Conservation (phyloP, 2,888 invertebrate genomes). For the Dicranocentrus wangi region DNA sequence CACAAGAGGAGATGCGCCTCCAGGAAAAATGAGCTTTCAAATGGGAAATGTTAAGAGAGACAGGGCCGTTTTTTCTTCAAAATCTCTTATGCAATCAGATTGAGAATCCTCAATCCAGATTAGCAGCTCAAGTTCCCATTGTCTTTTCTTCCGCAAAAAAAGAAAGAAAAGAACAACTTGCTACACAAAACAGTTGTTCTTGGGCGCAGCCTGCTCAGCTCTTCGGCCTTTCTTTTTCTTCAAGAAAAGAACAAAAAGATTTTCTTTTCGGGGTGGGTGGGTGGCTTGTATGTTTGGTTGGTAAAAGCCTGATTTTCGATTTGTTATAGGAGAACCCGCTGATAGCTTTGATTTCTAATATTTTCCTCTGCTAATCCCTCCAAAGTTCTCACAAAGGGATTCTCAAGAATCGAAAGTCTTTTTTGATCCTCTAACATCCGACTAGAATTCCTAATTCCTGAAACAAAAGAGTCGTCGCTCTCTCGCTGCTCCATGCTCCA, state of each 20-base stretch:
- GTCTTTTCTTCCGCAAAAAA: slow-evolving; percentile 23
- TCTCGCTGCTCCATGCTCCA: neutral
- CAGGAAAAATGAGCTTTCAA: slow-evolving; percentile 60
- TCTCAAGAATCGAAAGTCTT: slow-evolving; percentile 48
- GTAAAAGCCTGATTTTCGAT: slow-evolving; percentile 38
- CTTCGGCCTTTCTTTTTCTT: too few relatives aligned
- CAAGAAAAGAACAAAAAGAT: slow-evolving; percentile 19
- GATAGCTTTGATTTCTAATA: slow-evolving; percentile 62
- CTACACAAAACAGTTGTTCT: too few relatives aligned
- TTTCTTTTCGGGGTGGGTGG: too few relatives aligned
- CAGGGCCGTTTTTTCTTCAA: slow-evolving; percentile 36
- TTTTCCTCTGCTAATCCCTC: slow-evolving; percentile 43
- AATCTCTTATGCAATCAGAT: slow-evolving; percentile 1
- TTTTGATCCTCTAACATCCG: slow-evolving; percentile 57
- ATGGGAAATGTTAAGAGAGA: slow-evolving; percentile 46
- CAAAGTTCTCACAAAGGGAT: slow-evolving; percentile 41
- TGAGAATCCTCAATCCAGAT: slow-evolving; percentile 5
- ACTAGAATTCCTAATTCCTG: slow-evolving; percentile 50
- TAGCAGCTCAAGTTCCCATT: neutral
- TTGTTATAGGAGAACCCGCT: slow-evolving; percentile 24
- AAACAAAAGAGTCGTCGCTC: slow-evolving; percentile 33
- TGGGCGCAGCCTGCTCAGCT: too few relatives aligned
- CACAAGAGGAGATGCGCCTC: slow-evolving; percentile 34
- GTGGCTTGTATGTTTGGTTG: too few relatives aligned
- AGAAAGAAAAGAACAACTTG: too few relatives aligned